Conservation (phyloP, 1,140 invertebrate species). For the Lysiphlebus fabarum region DNA sequence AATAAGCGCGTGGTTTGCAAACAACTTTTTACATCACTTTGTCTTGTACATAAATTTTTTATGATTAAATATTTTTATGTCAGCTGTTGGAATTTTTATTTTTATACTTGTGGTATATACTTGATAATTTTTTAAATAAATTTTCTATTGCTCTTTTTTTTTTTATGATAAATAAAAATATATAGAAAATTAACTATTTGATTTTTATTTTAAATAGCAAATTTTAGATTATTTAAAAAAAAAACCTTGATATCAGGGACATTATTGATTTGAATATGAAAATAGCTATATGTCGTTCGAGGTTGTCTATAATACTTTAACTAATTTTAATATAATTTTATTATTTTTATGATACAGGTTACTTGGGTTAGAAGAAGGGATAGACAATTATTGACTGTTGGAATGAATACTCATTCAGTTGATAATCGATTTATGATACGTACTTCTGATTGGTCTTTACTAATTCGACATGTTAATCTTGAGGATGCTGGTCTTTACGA, state of each 20-base stretch:
- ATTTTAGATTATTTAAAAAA: neutral
- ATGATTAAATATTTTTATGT: neutral
- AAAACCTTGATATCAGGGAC: neutral
- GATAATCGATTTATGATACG: conserved; percentile 76
- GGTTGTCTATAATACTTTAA: neutral
- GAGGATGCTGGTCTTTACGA: conserved; percentile 75
- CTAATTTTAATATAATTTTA: no score
- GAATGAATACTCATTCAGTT: conserved; percentile 67
- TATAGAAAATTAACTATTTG: neutral
- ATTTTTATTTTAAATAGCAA: neutral
- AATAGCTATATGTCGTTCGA: neutral
- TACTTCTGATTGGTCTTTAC: conserved; percentile 72
- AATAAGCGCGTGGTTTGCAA: conserved; percentile 6
- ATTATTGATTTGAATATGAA: neutral
- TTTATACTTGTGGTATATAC: no score
- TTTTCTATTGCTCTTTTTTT: no score
- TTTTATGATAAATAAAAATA: no score
- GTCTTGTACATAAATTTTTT: neutral
- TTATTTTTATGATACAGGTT: conserved; percentile 54
- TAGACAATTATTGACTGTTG: conserved; percentile 71
- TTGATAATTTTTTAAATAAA: no score
- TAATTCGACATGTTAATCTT: conserved; percentile 68
- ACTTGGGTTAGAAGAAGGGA: conserved; percentile 70
- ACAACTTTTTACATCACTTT: no score
- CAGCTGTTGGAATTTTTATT: no score